Percentiles rank a stretch among this genome's conserved stretches.
These are phyloP conservation scores for Drosophila persimilis DNA, from an alignment of 1,140 invertebrate species.

Conservation along the genomic window DNA sequence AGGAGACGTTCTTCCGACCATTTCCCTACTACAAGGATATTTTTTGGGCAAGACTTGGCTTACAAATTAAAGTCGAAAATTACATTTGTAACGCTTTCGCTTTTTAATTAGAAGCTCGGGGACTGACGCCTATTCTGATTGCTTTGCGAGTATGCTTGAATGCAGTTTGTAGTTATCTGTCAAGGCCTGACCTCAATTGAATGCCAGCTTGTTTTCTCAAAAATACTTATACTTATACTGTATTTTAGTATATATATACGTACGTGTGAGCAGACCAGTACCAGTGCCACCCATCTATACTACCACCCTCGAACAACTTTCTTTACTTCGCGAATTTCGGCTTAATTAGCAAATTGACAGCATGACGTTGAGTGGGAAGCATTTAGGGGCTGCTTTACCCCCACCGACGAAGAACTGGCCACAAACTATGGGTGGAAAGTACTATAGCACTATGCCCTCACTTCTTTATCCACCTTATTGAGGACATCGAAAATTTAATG, in stretches of 20 bases:
- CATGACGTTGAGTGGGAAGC: conserved; percentile 48
- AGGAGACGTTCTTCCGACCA: background rate
- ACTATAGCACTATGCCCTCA: too few relatives aligned
- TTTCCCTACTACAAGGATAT: background rate
- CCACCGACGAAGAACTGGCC: too few relatives aligned
- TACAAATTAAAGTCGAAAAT: conserved; percentile 50
- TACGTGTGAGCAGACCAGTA: too few relatives aligned
- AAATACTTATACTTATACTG: too few relatives aligned
- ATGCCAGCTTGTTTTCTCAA: background rate
- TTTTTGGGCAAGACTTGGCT: conserved; percentile 18
- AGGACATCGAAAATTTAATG: conserved; percentile 54
- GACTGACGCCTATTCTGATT: conserved; percentile 56
- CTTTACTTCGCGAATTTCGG: conserved; percentile 45
- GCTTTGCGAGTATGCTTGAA: conserved; percentile 51
- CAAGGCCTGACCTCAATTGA: conserved; percentile 50
- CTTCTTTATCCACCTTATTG: conserved; percentile 3
- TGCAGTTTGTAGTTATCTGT: conserved; percentile 54
- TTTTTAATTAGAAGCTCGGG: conserved; percentile 53
- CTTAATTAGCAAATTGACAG: conserved; percentile 61
- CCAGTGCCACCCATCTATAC: too few relatives aligned
- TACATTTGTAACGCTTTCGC: conserved; percentile 63
- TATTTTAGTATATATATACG: too few relatives aligned
- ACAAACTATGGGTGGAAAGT: too few relatives aligned
- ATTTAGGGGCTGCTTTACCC: background rate
- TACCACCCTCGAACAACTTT: conserved; percentile 26